Conservation (phyloP, 2,888 invertebrate species). For the Dastarcus helophoroides region DNA sequence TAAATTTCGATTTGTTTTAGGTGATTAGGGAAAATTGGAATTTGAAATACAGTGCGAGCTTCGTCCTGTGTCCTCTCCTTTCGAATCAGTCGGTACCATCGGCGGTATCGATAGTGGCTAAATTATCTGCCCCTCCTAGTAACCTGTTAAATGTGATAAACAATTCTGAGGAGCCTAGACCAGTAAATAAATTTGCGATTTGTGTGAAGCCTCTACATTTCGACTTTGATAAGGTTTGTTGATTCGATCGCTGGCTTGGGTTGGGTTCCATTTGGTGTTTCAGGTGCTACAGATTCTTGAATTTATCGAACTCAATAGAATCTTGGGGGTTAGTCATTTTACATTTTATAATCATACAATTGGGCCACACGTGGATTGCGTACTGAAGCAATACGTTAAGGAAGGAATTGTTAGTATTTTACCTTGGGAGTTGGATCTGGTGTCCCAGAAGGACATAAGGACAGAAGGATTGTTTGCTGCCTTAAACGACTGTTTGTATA, state of each 20-base stretch:
- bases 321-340: constrained; percentile 77
- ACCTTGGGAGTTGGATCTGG: constrained; percentile 77
- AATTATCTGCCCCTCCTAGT: constrained; percentile 46
- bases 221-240: constrained; percentile 61
- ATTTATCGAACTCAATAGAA: constrained; percentile 76
- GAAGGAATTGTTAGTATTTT: constrained; percentile 58
- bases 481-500: constrained; percentile 85
- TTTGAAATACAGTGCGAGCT: constrained; percentile 82
- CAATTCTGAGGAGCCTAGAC: constrained; percentile 38
- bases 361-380: constrained; percentile 65
- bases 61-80: constrained; percentile 69
- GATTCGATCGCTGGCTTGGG: not conserved
- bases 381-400: constrained; percentile 41
- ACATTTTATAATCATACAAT: constrained; percentile 86
- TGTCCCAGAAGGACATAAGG: constrained; percentile 81
- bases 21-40: constrained; percentile 91
- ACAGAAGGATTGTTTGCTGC: constrained; percentile 89
- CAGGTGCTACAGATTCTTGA: constrained; percentile 71
- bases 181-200: constrained; percentile 49
- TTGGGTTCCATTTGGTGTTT: too few species aligned
- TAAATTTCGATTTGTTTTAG: constrained; percentile 31
- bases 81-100: constrained; percentile 48
- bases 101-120: constrained; percentile 59
- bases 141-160: constrained; percentile 55
- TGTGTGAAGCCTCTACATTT: constrained; percentile 89